Conservation (phyloP, 2,113 vertebrate genomes). For the Corythornis madagascariensis region DNA sequence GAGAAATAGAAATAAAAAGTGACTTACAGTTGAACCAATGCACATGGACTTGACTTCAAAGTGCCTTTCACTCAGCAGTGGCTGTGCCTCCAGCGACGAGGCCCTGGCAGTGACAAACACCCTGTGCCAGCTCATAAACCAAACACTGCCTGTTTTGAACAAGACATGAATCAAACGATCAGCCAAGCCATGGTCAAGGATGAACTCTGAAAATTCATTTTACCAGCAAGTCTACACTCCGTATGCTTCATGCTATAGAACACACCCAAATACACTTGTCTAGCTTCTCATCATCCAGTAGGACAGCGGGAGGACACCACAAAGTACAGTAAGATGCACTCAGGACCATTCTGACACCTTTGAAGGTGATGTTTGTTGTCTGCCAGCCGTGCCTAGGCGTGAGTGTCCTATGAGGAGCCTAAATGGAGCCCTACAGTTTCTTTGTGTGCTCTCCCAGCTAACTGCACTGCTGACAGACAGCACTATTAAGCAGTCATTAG, state of each 20-base stretch:
- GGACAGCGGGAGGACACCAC: not conserved
- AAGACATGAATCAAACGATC: not conserved
- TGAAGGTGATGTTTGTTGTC: slow-evolving; percentile 36
- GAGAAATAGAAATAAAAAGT: not conserved
- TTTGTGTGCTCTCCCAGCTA: slow-evolving; percentile 63
- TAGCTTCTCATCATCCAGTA: not conserved
- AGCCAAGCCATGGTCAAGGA: not conserved
- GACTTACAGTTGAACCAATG: not conserved
- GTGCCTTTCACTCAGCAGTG: not conserved
- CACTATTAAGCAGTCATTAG: slow-evolving; percentile 78
- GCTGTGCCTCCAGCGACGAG: not conserved
- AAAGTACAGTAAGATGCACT: not conserved
- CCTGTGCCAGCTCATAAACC: not conserved
- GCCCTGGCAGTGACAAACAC: not conserved
- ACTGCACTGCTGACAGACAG: slow-evolving; percentile 73
- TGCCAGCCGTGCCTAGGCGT: not conserved
- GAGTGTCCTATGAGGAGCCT: slow-evolving; percentile 10
- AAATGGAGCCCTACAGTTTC: slow-evolving; percentile 35
- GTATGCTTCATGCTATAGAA: not conserved
- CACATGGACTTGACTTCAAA: not conserved
- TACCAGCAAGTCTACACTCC: not conserved
- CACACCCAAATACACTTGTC: not conserved
- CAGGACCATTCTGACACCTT: not conserved
- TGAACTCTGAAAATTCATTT: not conserved
- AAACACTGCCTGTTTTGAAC: not conserved